These are phyloP conservation scores for Drosophila kepulauana DNA, from an alignment of 1,140 invertebrate species.

Conservation along the genomic window DNA sequence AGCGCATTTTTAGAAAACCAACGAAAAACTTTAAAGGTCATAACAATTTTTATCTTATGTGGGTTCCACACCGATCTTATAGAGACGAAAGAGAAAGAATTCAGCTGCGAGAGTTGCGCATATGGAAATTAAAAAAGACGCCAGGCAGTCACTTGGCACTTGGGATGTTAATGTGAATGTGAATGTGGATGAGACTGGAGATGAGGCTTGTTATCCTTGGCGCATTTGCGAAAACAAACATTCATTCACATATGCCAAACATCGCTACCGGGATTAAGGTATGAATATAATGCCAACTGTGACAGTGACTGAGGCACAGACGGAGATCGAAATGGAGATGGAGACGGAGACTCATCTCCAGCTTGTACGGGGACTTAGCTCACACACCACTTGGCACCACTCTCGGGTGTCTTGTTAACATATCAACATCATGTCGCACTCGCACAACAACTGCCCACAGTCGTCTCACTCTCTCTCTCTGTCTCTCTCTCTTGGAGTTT, in stretches of 20 bases:
- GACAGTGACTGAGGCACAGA: slow-evolving; percentile 51
- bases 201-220: slow-evolving; percentile 66
- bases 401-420: slow-evolving; percentile 81
- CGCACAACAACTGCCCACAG: slow-evolving; percentile 58
- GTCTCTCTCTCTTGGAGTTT: slow-evolving; percentile 29
- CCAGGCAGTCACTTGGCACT: slow-evolving; percentile 41
- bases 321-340: slow-evolving; percentile 44
- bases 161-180: slow-evolving; percentile 4
- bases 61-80: slow-evolving; percentile 2
- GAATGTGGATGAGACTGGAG: background rate
- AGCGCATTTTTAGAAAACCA: slow-evolving; percentile 66
- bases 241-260: slow-evolving; percentile 72
- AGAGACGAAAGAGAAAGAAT: slow-evolving; percentile 2
- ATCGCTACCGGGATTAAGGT: slow-evolving; percentile 79
- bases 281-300: slow-evolving; percentile 73
- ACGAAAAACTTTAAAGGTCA: slow-evolving; percentile 43
- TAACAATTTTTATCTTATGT: slow-evolving; percentile 38
- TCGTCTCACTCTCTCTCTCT: slow-evolving; percentile 21
- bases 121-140: slow-evolving; percentile 57
- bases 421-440: slow-evolving; percentile 83
- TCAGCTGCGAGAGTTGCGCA: slow-evolving; percentile 1
- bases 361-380: slow-evolving; percentile 27
- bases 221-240: slow-evolving; percentile 71
- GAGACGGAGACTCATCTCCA: slow-evolving; percentile 7
- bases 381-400: slow-evolving; percentile 70